Conservation (phyloP, 2,888 invertebrate genomes). For the Eupeodes luniger region DNA sequence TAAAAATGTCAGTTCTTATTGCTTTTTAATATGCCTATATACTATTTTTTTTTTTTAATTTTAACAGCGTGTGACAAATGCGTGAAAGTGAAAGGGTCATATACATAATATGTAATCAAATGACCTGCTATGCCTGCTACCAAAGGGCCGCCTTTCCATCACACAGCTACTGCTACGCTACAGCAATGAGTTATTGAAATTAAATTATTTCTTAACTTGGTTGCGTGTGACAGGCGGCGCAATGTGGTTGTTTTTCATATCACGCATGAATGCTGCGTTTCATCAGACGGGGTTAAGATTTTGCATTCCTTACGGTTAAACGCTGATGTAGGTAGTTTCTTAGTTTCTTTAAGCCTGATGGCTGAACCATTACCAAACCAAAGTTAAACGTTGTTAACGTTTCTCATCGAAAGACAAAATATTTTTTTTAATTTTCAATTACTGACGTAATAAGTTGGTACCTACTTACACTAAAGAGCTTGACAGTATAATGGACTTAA, state of each 20-base stretch:
- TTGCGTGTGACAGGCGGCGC: constrained; percentile 33
- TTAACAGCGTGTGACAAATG: constrained; percentile 22
- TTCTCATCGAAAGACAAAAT: constrained; percentile 46
- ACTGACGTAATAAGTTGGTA: constrained; percentile 28
- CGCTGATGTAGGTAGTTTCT: neutral
- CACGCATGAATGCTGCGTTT: constrained; percentile 3
- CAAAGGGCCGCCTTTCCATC: neutral
- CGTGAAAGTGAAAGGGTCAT: constrained; percentile 46
- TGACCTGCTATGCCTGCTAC: constrained; percentile 27
- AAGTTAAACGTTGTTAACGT: constrained; percentile 65
- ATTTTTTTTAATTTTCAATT: constrained; percentile 18
- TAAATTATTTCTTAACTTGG: constrained; percentile 62
- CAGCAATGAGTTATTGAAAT: constrained; percentile 63
- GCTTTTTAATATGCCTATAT: neutral
- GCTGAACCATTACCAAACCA: constrained; percentile 44
- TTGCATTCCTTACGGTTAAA: constrained; percentile 27
- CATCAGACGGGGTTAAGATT: neutral
- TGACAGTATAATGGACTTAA: constrained; percentile 52
- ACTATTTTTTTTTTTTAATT: neutral
- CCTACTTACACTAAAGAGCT: neutral
- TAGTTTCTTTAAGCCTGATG: constrained; percentile 6
- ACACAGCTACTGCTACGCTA: constrained; percentile 25
- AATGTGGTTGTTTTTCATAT: constrained; percentile 22
- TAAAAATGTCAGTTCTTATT: neutral
- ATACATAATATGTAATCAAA: constrained; percentile 7